Base-by-base conservation (phyloP, 2,113 vertebrate genomes). In the Mesembrinibis cayennensis region DNA sequence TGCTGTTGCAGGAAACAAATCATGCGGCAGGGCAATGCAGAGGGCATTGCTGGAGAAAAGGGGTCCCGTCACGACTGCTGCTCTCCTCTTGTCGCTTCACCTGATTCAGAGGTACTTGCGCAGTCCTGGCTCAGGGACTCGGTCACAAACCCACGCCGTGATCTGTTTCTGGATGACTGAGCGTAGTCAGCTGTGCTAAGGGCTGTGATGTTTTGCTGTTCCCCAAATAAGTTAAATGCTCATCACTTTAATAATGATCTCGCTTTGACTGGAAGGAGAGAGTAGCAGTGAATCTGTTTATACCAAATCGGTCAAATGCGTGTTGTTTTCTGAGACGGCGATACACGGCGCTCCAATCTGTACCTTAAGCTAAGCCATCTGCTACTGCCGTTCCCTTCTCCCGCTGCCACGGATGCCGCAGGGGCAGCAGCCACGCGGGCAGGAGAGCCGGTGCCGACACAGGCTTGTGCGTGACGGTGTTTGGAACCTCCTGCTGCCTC, bases 381-480 rank as follows among this genome's bases (percentile, higher is more conserved):
- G 1, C 47, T 66, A 2, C 55, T 52, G 70, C 45, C 56, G 13
- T 9, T 82, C 56, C 72, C 49, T 36, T 70, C 45, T 66, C 71
- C 50, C 3, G 0, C 52, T 80, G 62, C 47, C 50, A 10, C 44
- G 13, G n/a, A 25, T 11, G 53, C 82, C 45, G 70, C 78, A 13
- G 0, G 2, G 59, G 13, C 9, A 18, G 78, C 65, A 49, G 55
- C 44, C 47, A 2, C 13, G 0, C 0, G 26, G 72, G 23, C 30
- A 10, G 59, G 70, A n/a, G 32, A 1, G 19, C 44, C 47, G 20
- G 42, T 8, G 58, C 88, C 65, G 55, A 62, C 59, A 15, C 29
- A 40, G 14, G 9, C 66, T 82, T 76, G n/a, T 4, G 0, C 1
- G 18, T 20, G 15, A 78, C 8, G 7, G 15, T 9, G 21, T 49